These are phyloP conservation scores for Acanthopagrus latus DNA, from an alignment of 2,797 vertebrate species.

Conservation along the genomic window DNA sequence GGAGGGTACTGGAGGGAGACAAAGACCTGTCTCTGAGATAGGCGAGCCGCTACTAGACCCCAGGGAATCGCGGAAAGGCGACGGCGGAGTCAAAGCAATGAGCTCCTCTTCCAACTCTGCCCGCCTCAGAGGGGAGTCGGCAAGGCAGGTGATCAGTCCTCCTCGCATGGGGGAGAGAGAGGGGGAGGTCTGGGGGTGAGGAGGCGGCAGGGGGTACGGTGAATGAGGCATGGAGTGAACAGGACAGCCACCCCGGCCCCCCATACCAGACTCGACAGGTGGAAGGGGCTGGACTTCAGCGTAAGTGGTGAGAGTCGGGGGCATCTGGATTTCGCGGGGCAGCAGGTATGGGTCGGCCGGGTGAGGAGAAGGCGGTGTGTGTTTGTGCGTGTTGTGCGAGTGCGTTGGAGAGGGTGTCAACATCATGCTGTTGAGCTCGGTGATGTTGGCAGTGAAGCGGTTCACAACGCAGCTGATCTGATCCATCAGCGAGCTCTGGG, in stretches of 20 bases:
- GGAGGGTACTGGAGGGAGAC: slow-evolving; percentile 81
- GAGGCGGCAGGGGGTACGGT: slow-evolving; percentile 68
- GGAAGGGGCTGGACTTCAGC: slow-evolving; percentile 95
- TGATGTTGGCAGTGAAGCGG: slow-evolving; percentile 97
- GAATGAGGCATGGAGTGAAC: slow-evolving; percentile 71
- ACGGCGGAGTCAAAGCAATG: slow-evolving; percentile 96
- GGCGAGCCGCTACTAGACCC: slow-evolving; percentile 92
- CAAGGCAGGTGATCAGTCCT: slow-evolving; percentile 79
- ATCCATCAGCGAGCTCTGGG: slow-evolving; percentile 95
- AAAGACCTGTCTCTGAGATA: slow-evolving; percentile 89
- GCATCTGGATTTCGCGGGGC: slow-evolving; percentile 91
- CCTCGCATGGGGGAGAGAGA: slow-evolving; percentile 77
- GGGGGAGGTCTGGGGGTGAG: slow-evolving; percentile 68
- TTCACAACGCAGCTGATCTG: slow-evolving; percentile 98
- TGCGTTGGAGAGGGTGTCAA: slow-evolving; percentile 85
- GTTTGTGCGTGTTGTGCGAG: slow-evolving; percentile 69
- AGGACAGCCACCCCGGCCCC: slow-evolving; percentile 67
- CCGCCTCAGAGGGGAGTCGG: slow-evolving; percentile 87
- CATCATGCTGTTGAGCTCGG: slow-evolving; percentile 97
- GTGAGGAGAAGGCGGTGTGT: slow-evolving; percentile 76
- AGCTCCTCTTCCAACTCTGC: slow-evolving; percentile 95
- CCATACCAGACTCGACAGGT: slow-evolving; percentile 87
- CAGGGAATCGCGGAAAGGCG: slow-evolving; percentile 96
- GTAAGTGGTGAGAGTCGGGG: slow-evolving; percentile 92
- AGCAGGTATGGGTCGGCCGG: slow-evolving; percentile 87